A percentile compares a stretch with the other conserved stretches of the same genome.
These are phyloP conservation scores for Daubentonia madagascariensis DNA, from an alignment of 2,113 vertebrate species.

Conservation along the genomic window DNA sequence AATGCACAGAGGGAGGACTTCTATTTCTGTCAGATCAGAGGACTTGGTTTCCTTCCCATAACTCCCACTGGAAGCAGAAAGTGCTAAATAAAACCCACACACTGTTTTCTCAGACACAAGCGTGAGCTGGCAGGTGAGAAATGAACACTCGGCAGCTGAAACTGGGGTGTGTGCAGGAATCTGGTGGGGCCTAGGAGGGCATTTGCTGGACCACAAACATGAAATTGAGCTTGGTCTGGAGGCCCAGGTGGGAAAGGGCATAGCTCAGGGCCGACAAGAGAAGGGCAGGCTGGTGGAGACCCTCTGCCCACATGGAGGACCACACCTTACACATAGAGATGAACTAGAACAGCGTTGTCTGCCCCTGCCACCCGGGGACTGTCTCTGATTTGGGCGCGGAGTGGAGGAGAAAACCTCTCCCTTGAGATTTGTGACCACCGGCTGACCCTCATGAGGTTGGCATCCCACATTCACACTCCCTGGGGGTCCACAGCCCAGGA, in stretches of 20 bases:
- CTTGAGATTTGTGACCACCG: not conserved
- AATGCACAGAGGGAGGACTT: not conserved
- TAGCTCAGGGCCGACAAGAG: not conserved
- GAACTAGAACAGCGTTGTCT: too few relatives aligned
- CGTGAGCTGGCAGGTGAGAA: not conserved
- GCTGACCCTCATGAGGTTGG: not conserved
- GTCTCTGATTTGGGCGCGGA: rapidly evolving
- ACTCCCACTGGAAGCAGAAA: not conserved
- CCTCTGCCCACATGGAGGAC: not conserved
- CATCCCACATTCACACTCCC: not conserved
- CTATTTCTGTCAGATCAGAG: not conserved
- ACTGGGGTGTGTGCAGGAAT: not conserved
- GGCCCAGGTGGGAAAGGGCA: not conserved
- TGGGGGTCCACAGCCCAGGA: not conserved
- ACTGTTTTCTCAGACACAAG: not conserved
- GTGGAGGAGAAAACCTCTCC: not conserved
- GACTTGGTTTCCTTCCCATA: not conserved
- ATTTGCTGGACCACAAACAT: not conserved
- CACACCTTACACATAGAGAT: rapidly evolving
- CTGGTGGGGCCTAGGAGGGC: rapidly evolving
- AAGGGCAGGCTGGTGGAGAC: rapidly evolving
- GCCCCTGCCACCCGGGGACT: rapidly evolving
- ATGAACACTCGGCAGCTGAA: rapidly evolving
- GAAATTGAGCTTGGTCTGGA: too few relatives aligned
- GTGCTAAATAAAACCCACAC: not conserved